Conservation (phyloP, 2,797 vertebrate species). For the Phoebastria nigripes region DNA sequence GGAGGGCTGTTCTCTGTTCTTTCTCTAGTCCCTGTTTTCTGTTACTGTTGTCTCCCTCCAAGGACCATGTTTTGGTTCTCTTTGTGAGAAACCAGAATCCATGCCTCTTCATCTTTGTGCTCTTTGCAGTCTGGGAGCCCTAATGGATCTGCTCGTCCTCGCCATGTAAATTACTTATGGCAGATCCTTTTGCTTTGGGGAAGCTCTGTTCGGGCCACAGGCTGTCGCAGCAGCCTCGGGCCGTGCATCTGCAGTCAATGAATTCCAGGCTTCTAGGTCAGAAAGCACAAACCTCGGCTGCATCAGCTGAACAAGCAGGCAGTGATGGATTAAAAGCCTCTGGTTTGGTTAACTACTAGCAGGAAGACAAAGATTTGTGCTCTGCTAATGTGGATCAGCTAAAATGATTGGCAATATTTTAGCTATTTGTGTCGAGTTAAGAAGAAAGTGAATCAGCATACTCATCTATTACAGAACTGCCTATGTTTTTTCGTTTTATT, state of each 20-base stretch:
- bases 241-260: not conserved
- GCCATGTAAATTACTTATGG: not conserved
- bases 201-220: not conserved
- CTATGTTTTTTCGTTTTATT: not conserved
- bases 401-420: not conserved
- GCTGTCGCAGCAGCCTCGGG: not conserved
- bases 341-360: not conserved
- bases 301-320: not conserved
- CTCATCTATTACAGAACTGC: not conserved
- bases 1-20: not conserved
- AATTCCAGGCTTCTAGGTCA: not conserved
- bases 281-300: not conserved
- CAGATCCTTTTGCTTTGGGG: not conserved
- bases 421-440: not conserved
- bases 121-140: not conserved
- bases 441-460: not conserved
- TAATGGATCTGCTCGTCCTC: not conserved
- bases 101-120: not conserved
- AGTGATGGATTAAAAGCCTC: not conserved
- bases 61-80: not conserved
- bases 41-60: not conserved
- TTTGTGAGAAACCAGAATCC: not conserved
- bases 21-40: not conserved
- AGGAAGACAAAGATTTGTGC: not conserved
- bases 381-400: not conserved